Base-by-base conservation (phyloP, 2,113 vertebrate species). In the Macquaria australasica region DNA sequence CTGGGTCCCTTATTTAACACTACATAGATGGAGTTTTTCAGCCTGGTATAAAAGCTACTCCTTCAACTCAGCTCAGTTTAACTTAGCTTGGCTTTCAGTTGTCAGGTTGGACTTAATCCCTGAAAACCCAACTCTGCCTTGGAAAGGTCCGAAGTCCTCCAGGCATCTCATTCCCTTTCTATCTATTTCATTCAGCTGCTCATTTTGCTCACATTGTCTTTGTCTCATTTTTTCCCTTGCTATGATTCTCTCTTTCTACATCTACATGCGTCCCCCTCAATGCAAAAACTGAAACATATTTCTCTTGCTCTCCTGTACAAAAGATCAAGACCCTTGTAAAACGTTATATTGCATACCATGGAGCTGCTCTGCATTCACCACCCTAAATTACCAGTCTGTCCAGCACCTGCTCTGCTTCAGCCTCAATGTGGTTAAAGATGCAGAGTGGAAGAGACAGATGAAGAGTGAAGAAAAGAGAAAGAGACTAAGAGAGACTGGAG, bases 371-470 rank as follows among this genome's bases (percentile, higher is more conserved):
- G 11, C 51, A 79, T 79, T 83, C 71, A 48, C 37, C 74, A 5
- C 48, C 34, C 31, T 66, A 34, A 62, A 56, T 87, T 59, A 71
- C 28, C 37, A 51, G 45, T 66, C 82, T 56, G 60, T 71, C 69
- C 62, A 69, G 58, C 81, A 48, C 28, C 74, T 39, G 1, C 39
- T 23, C 69, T 10, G 20, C 43, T 74, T 70, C 39, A 70, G 51
- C 37, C 60, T 84, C 56, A 67, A 0, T 82, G 71, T 74, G 67
- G 31, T 79, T 81, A 67, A 70, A 71, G 86, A 77, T 83, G 70
- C 68, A 83, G 79, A 87, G 72, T 77, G 81, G 62, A 82, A 77
- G 43, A 64, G 50, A 73, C 62, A 34, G 82, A 82, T 78, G 37
- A 43, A 70, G 59, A 75, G 66, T 53, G 77, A 63, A 60, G 39